A percentile compares a stretch with the other conserved stretches of the same genome.
Conservation (phyloP, 1,140 invertebrate species). For the Melitaea cinxia region DNA sequence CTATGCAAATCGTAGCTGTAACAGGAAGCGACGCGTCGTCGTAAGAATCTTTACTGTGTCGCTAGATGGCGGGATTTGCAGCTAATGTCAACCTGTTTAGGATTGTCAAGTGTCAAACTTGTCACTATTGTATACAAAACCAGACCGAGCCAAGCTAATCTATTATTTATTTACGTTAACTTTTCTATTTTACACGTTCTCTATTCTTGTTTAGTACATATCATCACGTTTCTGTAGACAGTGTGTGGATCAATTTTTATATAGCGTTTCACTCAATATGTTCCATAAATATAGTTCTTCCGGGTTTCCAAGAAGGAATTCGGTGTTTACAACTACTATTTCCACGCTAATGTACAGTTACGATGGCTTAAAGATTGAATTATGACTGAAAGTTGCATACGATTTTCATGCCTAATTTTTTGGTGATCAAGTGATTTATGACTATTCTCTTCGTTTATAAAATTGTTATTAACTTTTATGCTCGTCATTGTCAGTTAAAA, state of each 20-base stretch:
- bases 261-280: slow-evolving; percentile 67
- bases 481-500: slow-evolving; percentile 52
- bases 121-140: slow-evolving; percentile 72
- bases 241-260: slow-evolving; percentile 56
- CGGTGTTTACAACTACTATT: slow-evolving; percentile 55
- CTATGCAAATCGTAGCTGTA: slow-evolving; percentile 50
- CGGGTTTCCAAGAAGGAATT: slow-evolving; percentile 62
- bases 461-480: slow-evolving; percentile 67
- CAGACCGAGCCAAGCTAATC: slow-evolving; percentile 75
- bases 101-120: slow-evolving; percentile 50
- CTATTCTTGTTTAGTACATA: slow-evolving; percentile 44
- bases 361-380: slow-evolving; percentile 27
- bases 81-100: slow-evolving; percentile 45
- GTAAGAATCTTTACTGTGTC: slow-evolving; percentile 7
- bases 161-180: slow-evolving; percentile 77
- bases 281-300: slow-evolving; percentile 62
- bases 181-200: slow-evolving; percentile 67
- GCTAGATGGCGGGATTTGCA: slow-evolving; percentile 58
- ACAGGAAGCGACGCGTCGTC: slow-evolving; percentile 15
- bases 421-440: slow-evolving; percentile 46
- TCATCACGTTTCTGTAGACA: slow-evolving; percentile 54
- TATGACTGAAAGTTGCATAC: slow-evolving; percentile 36
- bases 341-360: slow-evolving; percentile 28
- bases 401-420: slow-evolving; percentile 41
- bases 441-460: slow-evolving; percentile 66